Evolutionary conservation across 2,113 vertebrate species (phyloP).

Genomic region (Formicarius rufipectus): DNA sequence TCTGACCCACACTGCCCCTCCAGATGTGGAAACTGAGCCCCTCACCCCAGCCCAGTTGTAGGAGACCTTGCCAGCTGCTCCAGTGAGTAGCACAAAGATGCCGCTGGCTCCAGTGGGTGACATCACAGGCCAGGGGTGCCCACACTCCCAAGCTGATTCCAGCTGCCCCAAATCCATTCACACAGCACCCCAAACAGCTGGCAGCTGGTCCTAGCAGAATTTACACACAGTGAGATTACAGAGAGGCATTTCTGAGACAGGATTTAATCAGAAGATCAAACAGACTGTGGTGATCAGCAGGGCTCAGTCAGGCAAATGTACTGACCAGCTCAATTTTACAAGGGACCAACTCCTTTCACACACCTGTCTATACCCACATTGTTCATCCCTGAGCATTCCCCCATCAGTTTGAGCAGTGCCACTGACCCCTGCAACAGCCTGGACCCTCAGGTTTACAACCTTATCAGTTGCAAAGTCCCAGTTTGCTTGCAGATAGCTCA

Average conservation of each 20-base stretch:
- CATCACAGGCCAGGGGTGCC: not conserved
- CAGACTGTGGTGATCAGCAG: not conserved
- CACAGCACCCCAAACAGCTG: not conserved
- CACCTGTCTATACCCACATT: not conserved
- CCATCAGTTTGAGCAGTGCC: not conserved
- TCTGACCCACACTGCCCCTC: not conserved
- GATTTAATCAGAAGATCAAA: not conserved
- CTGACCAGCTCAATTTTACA: not conserved
- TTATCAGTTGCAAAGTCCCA: not conserved
- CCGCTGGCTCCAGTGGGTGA: not conserved
- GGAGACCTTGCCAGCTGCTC: accelerated
- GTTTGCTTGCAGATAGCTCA: not conserved
- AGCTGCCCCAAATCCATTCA: not conserved
- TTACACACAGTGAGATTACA: too few relatives aligned
- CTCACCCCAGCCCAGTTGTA: accelerated
- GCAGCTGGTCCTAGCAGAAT: not conserved
- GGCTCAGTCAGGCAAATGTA: not conserved
- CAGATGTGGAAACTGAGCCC: not conserved
- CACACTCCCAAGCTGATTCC: accelerated
- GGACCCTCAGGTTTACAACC: not conserved
- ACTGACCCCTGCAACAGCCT: accelerated
- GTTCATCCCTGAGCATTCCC: not conserved
- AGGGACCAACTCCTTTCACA: not conserved
- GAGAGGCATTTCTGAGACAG: not conserved
- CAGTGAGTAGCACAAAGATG: not conserved